Evolutionary conservation across 2,113 vertebrate species (phyloP), one percentile per base, ranked within the genome.

Genomic region (Camelus bactrianus): DNA sequence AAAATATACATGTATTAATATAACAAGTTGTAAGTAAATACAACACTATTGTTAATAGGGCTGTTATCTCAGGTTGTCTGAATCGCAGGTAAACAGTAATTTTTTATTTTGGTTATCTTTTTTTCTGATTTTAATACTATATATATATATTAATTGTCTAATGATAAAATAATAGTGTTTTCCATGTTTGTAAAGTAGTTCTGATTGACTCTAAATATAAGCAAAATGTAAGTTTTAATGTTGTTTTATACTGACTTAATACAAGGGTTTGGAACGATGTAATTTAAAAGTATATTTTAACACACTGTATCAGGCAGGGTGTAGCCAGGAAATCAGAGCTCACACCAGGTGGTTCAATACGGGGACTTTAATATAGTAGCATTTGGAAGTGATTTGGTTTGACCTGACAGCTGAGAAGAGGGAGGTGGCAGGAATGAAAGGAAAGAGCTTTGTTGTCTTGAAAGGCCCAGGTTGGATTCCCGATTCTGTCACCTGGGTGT

Each of bases 91-190:
- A 96, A 70, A 46, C 32, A 60, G 19, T 69, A 50, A 81, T 70
- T 70, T 92, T 81, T 90, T 65, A 91, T 67, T 65, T 75, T 52
- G 81, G 32, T 85, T 91, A 76, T 91, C 73, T 42, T 85, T 86
- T 92, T 28, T 54, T 38, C 91, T 54, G 80, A 84, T 94, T 93
- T 88, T 65, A 69, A 80, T 91, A n/a, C 62, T 80, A 79, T 58
- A 93, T 93, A 93, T 93, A 50, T 65, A 54, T 82, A 92, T 95
- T 92, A 90, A 69, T 89, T 86, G n/a, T 58, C 35, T 75, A 81
- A 65, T 67, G 75, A 64, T 65, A 89, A 96, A 82, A 92, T 75
- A 88, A 89, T 73, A 80, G 35, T 2, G 2, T 46, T 82, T 82
- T 65, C 75, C 70, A 38, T 87, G 72, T 95, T 88, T 84, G n/a